Base-by-base conservation (phyloP, 2,888 invertebrate genomes). In the Harpalus rubripes region DNA sequence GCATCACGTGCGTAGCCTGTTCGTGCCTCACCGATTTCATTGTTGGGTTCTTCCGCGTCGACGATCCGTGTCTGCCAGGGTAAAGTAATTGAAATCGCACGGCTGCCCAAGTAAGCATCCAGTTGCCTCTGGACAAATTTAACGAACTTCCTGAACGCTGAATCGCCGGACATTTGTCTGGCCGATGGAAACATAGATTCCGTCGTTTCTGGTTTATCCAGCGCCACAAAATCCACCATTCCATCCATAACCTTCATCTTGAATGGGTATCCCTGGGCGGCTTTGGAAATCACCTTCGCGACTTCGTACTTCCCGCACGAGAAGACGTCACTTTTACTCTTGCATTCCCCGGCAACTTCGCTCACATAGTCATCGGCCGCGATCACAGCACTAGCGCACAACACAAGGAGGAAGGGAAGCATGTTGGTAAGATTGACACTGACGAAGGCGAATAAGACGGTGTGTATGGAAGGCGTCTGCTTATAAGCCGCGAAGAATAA, bases 101-200 rank as follows among this genome's bases (percentile, higher is more conserved):
- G 65, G 41, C 85, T 85, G 39, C 85, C 80, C 18, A 85, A 58
- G 59, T 56, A 85, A 59, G 80, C 65, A 80, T 85, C 80, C 56
- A 72, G 56, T 85, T 85, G 85, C 56, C 85, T 65, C 72, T 80
- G 79, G 59, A 85, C 32, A 68, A 85, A 85, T 72, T 85, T 85
- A 32, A 80, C 79, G 41, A 85, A 80, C 68, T 85, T 85, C 85
- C 68, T 65, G 52, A 85, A 68, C 58, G 56, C 68, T 7, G 85
- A 85, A 59, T 85, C 85, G 10, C 26, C 59, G 3, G 80, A 39
- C 65, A 68, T 68, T 52, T 80, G 79, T 72, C 80, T 52, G 10
- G 80, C 72, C 4, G 80, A 79, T 15, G 80, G 72, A 72, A 85
- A 79, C 41, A 80, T 68, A 18, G n/a, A 22, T 18, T 61, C 65